These are phyloP conservation scores for Eurytoma adleriae DNA, from an alignment of 2,888 invertebrate species.

Conservation along the genomic window DNA sequence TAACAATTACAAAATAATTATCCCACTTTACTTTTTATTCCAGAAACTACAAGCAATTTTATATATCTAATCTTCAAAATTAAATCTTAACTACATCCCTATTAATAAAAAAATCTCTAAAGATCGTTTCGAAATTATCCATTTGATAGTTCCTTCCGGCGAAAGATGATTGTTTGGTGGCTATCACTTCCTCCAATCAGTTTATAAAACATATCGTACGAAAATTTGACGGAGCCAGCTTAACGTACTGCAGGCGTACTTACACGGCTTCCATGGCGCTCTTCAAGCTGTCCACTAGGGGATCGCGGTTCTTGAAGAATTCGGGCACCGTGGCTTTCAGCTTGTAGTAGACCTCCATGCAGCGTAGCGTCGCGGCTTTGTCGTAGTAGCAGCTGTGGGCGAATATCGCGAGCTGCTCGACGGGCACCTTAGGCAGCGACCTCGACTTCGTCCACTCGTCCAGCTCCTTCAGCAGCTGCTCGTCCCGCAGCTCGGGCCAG, in stretches of 20 bases:
- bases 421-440: conserved; percentile 68
- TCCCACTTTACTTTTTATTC: too few relatives aligned
- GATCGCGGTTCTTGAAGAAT: conserved; percentile 80
- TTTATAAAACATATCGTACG: too few relatives aligned
- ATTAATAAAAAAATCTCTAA: too few relatives aligned
- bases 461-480: conserved; percentile 63
- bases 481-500: conserved; percentile 65
- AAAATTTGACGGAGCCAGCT: too few relatives aligned
- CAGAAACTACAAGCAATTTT: too few relatives aligned
- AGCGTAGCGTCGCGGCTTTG: conserved; percentile 79
- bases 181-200: too few relatives aligned
- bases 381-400: conserved; percentile 82
- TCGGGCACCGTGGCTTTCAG: conserved; percentile 80
- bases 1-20: too few relatives aligned
- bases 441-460: conserved; percentile 63
- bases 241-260: conserved; percentile 21
- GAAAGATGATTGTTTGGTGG: too few relatives aligned
- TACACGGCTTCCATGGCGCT: conserved; percentile 62
- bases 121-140: too few relatives aligned
- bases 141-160: too few relatives aligned
- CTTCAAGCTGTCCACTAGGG: conserved; percentile 72
- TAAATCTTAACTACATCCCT: too few relatives aligned
- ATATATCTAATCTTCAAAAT: too few relatives aligned
- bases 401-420: conserved; percentile 82
- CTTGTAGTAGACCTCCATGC: conserved; percentile 81